Percentiles rank a stretch among this genome's conserved stretches.
These are phyloP conservation scores for Sebastes diploproa DNA, from an alignment of 2,797 vertebrate species.

Conservation along the genomic window DNA sequence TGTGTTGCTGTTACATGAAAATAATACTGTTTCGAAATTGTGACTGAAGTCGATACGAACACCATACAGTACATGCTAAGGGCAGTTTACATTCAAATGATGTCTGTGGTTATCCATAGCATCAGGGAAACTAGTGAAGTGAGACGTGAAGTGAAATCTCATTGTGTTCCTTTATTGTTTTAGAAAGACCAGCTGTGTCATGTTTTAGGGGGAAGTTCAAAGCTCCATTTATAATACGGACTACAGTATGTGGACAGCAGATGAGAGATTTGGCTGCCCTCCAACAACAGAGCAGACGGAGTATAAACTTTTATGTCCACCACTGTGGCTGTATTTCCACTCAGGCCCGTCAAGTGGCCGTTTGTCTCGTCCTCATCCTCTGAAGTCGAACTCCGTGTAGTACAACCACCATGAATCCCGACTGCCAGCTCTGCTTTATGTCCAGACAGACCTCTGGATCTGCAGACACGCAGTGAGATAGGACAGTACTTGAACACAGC, in stretches of 20 bases:
- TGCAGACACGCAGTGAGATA: not conserved
- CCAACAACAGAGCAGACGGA: conserved; percentile 50
- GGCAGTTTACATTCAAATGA: not conserved
- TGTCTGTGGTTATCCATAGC: not conserved
- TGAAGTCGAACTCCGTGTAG: conserved; percentile 16
- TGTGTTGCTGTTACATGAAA: not conserved
- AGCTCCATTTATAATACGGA: conserved; percentile 48
- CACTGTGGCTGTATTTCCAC: conserved; percentile 1
- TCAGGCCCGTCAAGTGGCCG: not conserved
- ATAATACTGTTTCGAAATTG: not conserved
- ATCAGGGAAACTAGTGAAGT: not conserved
- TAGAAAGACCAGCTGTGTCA: conserved; percentile 18
- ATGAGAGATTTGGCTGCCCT: conserved; percentile 65
- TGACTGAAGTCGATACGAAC: not conserved
- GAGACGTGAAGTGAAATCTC: conserved; percentile 29
- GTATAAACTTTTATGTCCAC: conserved; percentile 15
- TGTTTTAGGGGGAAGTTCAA: conserved; percentile 50
- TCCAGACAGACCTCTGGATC: conserved; percentile 15
- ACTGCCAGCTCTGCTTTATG: conserved; percentile 17
- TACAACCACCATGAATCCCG: not conserved
- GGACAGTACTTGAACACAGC: not conserved
- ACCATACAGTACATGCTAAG: not conserved
- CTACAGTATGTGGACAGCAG: conserved; percentile 53
- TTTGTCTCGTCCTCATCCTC: conserved; percentile 23
- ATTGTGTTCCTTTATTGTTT: conserved; percentile 32